Evolutionary conservation across 2,113 vertebrate species (phyloP), one percentile per base, ranked within the genome.

Genomic region (Sminthopsis crassicaudata): DNA sequence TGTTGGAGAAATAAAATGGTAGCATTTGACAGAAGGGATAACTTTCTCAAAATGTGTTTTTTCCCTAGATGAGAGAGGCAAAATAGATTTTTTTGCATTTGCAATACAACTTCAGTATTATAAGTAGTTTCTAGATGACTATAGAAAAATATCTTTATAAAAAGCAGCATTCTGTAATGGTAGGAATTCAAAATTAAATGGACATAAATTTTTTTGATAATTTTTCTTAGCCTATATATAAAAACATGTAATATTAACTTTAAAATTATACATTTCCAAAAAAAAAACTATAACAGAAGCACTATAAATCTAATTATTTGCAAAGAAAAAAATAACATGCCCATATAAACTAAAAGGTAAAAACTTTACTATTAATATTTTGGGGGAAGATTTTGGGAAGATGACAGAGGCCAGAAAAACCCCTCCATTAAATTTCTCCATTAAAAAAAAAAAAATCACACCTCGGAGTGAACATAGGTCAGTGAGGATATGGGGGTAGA

Each of bases 191-290:
- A 91, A 92, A 76, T 27, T 76, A 91, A 14, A 93, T 0, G 91
- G 10, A 96, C 93, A n/a, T 94, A 48, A 25, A 91, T 91, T 54
- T 94, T 95, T 90, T 48, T 91, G 89, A 90, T 92, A 97, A 91
- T 9, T 57, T 92, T 92, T 96, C 46, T 95, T 95, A 52, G 46
- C 46, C 91, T 54, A 92, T 27, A 1, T 92, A 54, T 25, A 30
- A 54, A 67, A 88, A 92, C 93, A 10, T n/a, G 9, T 46, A 53
- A 88, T 55, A 67, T 23, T 30, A 94, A 93, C 12, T 24, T 95
- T 67, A 91, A 27, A 95, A 84, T 90, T 93, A 52, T 51, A 9
- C 46, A 42, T 1, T 90, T 93, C 0, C 42, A 88, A 57, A 60
- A 60, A 60, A 36, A 54, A 22, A 23, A 23, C 14, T 67, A 16